phyloP scores from a whole-genome alignment of 1,140 invertebrate species.

The Dysdera silvatica region DNA sequence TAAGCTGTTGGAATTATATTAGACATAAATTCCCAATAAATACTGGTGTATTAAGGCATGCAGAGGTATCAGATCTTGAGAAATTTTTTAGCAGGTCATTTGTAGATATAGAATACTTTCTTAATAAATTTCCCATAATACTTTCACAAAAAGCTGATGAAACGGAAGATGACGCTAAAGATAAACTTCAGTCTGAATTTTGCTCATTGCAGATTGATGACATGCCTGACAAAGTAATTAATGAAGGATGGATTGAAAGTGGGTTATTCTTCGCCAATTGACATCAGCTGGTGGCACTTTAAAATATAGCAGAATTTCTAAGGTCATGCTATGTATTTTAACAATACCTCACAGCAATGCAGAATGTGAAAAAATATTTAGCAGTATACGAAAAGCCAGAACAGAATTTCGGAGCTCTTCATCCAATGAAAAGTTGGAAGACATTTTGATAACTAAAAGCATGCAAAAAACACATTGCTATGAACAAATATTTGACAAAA shows the following conservation, averaged over 20 bases:
- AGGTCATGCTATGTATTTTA: neutral
- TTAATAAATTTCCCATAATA: neutral
- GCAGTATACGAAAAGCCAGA: neutral
- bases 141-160: neutral
- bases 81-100: neutral
- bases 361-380: neutral
- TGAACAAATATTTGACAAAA: neutral
- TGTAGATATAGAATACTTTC: neutral
- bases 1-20: neutral
- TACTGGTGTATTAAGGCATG: neutral
- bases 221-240: neutral
- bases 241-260: neutral
- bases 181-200: neutral
- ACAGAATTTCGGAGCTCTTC: too few relatives aligned
- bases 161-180: neutral
- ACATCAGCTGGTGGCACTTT: neutral
- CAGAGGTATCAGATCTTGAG: neutral
- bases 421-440: neutral
- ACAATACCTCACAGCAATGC: slow-evolving; percentile 1
- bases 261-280: neutral
- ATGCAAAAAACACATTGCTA: neutral
- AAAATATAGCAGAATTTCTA: neutral
- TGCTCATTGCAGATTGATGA: neutral
- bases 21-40: neutral
- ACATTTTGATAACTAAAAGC: neutral